Evolutionary conservation across 2,888 invertebrate genomes (phyloP).

Genomic region (Plagodis pulveraria): DNA sequence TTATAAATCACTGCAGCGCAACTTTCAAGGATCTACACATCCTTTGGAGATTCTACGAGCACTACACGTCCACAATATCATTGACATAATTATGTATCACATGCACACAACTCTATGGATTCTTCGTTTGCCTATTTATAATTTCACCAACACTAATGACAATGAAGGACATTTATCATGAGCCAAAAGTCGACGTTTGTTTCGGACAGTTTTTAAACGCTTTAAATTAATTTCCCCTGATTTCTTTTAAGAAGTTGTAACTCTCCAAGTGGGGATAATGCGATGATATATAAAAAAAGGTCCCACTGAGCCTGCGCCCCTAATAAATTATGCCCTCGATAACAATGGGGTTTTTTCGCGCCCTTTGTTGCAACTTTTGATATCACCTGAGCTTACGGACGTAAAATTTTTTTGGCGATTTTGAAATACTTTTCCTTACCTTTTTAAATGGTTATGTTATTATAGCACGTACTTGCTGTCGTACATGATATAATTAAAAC

Average conservation of each 20-base stretch:
- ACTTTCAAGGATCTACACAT: no score
- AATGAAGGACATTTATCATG: conserved; percentile 66
- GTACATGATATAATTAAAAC: no score
- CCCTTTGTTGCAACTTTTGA: conserved; percentile 84
- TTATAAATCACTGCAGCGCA: no score
- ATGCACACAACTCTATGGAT: no score
- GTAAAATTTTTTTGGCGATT: conserved; percentile 27
- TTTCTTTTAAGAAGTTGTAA: conserved; percentile 85
- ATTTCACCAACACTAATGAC: conserved; percentile 29
- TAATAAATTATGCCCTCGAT: conserved; percentile 86
- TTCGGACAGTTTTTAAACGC: conserved; percentile 79
- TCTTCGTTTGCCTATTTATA: conserved; percentile 5
- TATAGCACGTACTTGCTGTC: no score
- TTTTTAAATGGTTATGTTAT: no score
- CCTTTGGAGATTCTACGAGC: no score
- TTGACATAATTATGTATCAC: no score
- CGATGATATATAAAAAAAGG: conserved; percentile 86
- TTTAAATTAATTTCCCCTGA: conserved; percentile 82
- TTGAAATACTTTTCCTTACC: no score
- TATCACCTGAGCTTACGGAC: conserved; percentile 78
- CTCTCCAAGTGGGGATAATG: conserved; percentile 83
- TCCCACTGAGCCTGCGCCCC: conserved; percentile 76
- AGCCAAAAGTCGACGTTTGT: conserved; percentile 73
- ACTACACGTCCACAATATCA: no score
- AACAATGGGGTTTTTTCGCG: conserved; percentile 85